Percentiles rank a stretch among this genome's conserved stretches.
phyloP scores from a whole-genome alignment of 92 coral and sea anemone genomes.

The Actinostola sp. region DNA sequence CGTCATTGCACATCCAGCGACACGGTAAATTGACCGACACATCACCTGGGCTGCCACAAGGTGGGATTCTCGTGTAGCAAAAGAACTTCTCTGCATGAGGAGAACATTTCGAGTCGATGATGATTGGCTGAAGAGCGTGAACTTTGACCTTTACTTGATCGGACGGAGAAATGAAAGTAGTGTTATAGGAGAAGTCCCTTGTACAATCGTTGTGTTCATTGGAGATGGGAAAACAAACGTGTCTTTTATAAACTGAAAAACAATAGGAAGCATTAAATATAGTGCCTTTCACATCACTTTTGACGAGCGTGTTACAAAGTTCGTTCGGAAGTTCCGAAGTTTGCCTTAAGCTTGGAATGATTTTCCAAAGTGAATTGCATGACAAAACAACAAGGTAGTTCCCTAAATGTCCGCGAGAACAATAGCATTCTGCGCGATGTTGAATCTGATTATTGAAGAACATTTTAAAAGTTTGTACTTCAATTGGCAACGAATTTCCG shows the following conservation, averaged over 20 bases:
- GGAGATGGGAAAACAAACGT: slow-evolving; percentile 48
- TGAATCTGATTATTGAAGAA: no score
- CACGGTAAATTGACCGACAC: slow-evolving; percentile 58
- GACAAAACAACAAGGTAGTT: no score
- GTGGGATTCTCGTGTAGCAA: slow-evolving; percentile 54
- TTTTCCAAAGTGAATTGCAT: no score
- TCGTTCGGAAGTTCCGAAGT: no score
- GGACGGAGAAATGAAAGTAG: slow-evolving; percentile 40
- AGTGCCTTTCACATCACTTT: no score
- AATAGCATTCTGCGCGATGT: no score
- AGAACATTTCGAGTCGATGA: slow-evolving; percentile 48
- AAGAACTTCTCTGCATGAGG: slow-evolving; percentile 48
- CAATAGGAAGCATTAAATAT: background rate
- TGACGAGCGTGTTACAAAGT: background rate
- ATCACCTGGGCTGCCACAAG: slow-evolving; percentile 29
- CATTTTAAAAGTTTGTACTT: no score
- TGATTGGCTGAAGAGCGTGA: slow-evolving; percentile 26
- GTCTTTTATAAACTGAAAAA: slow-evolving; percentile 38
- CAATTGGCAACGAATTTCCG: no score
- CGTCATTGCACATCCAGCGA: slow-evolving; percentile 48
- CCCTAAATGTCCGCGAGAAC: no score
- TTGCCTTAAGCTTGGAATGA: no score
- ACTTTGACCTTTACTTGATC: slow-evolving; percentile 23
- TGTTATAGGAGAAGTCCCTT: slow-evolving; percentile 40
- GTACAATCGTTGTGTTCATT: slow-evolving; percentile 32